Base-by-base conservation (phyloP, 1,140 invertebrate species). In the Papilio xuthus region DNA sequence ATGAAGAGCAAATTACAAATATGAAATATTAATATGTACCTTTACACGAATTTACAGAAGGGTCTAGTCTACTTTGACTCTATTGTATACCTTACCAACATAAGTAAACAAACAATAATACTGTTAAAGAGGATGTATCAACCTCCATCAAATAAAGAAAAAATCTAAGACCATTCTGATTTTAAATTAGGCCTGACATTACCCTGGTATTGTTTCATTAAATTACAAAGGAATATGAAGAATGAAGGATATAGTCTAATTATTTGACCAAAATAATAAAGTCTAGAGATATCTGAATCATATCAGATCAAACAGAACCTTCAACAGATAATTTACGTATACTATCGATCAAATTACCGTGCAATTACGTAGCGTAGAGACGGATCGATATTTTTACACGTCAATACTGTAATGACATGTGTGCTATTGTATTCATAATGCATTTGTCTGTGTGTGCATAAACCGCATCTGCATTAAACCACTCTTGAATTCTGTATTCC, bases 401-500 rank as follows among this genome's bases (percentile, higher is more conserved):
- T 76, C 74, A 76, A 37, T 60, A 63, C 37, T 15, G 50, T 76
- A 76, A 76, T 76, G 74, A 81, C 70, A 76, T 75, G 41, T 81
- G 79, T 76, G 79, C 77, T 73, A 79, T 82, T 84, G 78, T 84
- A 83, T 82, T 78, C 78, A 85, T 67, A 82, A 82, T 86, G 82
- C 80, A 86, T 80, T 76, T 84, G 81, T 78, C 81, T 78, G 79
- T 70, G 78, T 73, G 71, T 82, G 81, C 79, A 83, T 67, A 79
- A 82, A 37, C 32, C 7, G 32, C 32, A 84, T 84, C 71, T 91
- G 89, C 88, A 92, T 87, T 77, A 76, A 63, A 89, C 81, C 80
- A 81, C 88, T 89, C 82, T 81, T 85, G 79, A 79, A 83, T 89
- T 88, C 89, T 93, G 90, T 78, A 83, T 77, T 91, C 92, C 92